Evolutionary conservation across 2,888 invertebrate species (phyloP).

Genomic region (Microctonus brassicae): DNA sequence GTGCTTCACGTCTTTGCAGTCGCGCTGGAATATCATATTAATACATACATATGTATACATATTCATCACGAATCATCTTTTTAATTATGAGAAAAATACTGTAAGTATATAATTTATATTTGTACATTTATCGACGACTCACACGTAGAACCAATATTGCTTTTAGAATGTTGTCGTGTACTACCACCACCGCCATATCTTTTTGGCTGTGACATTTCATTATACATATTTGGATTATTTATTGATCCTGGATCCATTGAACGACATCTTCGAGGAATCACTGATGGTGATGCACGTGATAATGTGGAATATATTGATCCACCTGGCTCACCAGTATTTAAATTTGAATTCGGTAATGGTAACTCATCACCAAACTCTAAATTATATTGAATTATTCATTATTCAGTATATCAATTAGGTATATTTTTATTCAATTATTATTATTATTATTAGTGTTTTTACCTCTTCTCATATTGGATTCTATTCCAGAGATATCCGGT

Average conservation of each 20-base stretch:
- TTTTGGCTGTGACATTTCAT: slow-evolving; percentile 51
- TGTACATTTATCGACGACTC: slow-evolving; percentile 4
- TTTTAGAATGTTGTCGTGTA: slow-evolving; percentile 20
- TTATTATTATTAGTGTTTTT: too few relatives aligned
- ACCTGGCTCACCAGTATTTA: not conserved
- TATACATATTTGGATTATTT: slow-evolving; percentile 45
- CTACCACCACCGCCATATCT: slow-evolving; percentile 35
- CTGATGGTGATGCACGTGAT: slow-evolving; percentile 13
- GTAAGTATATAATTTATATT: too few relatives aligned
- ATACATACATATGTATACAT: not conserved
- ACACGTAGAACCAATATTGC: slow-evolving; percentile 26
- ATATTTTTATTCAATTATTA: not conserved
- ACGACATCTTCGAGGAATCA: slow-evolving; percentile 53
- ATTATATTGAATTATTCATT: not conserved
- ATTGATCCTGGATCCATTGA: slow-evolving; percentile 52
- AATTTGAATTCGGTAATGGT: slow-evolving; percentile 6
- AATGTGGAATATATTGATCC: slow-evolving; percentile 12
- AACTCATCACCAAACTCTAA: slow-evolving; percentile 12
- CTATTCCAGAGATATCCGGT: slow-evolving; percentile 19
- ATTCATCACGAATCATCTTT: not conserved
- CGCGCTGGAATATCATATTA: slow-evolving; percentile 49
- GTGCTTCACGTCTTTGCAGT: slow-evolving; percentile 56
- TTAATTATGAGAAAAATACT: too few relatives aligned
- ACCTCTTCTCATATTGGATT: too few relatives aligned
- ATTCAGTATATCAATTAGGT: not conserved